Conservation (phyloP, 2,888 invertebrate genomes). For the Scaptomyza parva region DNA sequence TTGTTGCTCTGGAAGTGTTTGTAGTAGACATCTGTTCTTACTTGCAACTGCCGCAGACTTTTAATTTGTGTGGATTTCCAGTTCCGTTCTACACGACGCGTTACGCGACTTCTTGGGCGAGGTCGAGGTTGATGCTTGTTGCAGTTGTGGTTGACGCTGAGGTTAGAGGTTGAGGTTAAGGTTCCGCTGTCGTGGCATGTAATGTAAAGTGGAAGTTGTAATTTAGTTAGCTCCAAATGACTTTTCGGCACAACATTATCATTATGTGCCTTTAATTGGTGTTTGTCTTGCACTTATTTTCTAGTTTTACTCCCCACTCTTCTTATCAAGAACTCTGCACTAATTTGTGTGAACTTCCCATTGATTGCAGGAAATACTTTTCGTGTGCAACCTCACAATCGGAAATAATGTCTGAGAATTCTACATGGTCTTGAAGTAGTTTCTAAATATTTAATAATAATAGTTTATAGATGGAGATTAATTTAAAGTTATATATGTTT, state of each 20-base stretch:
- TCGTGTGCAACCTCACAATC: conserved; percentile 8
- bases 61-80: conserved; percentile 75
- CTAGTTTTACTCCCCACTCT: conserved; percentile 11
- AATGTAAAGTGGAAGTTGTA: conserved; percentile 79
- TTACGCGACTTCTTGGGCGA: conserved; percentile 43
- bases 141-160: conserved; percentile 17
- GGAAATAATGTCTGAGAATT: conserved; percentile 25
- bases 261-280: conserved; percentile 80
- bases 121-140: conserved; percentile 46
- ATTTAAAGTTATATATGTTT: no score
- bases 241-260: conserved; percentile 80
- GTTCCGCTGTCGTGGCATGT: conserved; percentile 70
- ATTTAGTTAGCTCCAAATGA: conserved; percentile 75
- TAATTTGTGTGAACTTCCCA: conserved; percentile 71
- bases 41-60: conserved; percentile 67
- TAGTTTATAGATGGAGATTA: no score
- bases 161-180: neutral
- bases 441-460: no score
- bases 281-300: conserved; percentile 65
- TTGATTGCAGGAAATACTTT: conserved; percentile 25
- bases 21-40: conserved; percentile 70
- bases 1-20: conserved; percentile 56
- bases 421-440: neutral
- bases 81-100: conserved; percentile 47
- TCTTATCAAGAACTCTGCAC: conserved; percentile 36